phyloP scores from a whole-genome alignment of 2,797 vertebrate genomes.

The Sylvia borin region DNA sequence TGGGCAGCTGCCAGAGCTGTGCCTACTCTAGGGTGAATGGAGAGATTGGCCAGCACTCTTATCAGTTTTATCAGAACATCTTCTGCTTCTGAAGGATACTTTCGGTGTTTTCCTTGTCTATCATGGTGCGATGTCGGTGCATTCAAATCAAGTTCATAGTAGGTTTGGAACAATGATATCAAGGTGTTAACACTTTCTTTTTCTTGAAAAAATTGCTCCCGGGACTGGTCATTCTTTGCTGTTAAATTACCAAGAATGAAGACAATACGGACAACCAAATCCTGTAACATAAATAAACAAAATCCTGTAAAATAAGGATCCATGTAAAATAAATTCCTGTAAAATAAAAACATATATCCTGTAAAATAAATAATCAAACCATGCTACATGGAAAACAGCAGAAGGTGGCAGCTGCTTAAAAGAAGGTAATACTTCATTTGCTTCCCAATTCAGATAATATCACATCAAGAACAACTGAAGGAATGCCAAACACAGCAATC shows the following conservation, averaged over 20 bases:
- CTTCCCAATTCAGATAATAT: not conserved
- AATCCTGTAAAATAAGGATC: too few relatives aligned
- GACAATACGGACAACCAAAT: constrained; percentile 88
- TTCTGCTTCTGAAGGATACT: constrained; percentile 72
- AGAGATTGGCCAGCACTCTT: constrained; percentile 90
- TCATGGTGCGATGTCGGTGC: not conserved
- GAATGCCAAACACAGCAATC: not conserved
- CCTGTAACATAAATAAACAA: constrained; percentile 75
- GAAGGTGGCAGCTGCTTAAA: not conserved
- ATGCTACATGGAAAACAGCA: not conserved
- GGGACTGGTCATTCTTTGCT: constrained; percentile 81
- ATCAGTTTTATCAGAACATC: constrained; percentile 93
- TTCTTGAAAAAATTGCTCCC: constrained; percentile 81
- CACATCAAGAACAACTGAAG: not conserved
- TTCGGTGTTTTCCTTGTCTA: not conserved
- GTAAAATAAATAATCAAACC: constrained; percentile 45
- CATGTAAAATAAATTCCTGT: too few relatives aligned
- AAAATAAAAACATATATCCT: constrained; percentile 75
- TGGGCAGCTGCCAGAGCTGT: constrained; percentile 77
- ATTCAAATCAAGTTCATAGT: constrained; percentile 73
- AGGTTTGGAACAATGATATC: constrained; percentile 81
- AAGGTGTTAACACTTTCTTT: constrained; percentile 78
- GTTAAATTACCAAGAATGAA: constrained; percentile 95
- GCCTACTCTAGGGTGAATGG: constrained; percentile 84
- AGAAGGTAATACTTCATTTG: not conserved